These are phyloP conservation scores for Anarrhichthys ocellatus DNA, from an alignment of 2,113 vertebrate species.

Conservation along the genomic window DNA sequence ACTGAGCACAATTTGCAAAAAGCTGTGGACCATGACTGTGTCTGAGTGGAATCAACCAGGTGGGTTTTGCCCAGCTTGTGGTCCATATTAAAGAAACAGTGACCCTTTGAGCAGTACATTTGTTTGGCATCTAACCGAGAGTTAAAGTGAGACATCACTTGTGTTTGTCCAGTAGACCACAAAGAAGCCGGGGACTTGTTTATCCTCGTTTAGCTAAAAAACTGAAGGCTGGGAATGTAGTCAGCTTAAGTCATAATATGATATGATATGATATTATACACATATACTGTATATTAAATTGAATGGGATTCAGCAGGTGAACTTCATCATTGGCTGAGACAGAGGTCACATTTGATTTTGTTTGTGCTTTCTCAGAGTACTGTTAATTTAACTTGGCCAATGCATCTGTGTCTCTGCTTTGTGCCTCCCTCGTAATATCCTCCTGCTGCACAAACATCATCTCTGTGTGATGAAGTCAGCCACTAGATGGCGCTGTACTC, in stretches of 20 bases:
- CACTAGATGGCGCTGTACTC: slow-evolving; percentile 60
- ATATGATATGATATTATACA: not conserved
- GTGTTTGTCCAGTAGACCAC: not conserved
- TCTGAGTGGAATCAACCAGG: not conserved
- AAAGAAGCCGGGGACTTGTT: not conserved
- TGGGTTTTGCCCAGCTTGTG: not conserved
- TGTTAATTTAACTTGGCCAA: not conserved
- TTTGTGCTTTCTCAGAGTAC: not conserved
- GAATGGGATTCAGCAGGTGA: not conserved
- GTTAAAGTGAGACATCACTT: not conserved
- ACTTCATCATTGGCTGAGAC: not conserved
- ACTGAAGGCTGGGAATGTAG: not conserved
- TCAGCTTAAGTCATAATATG: not conserved
- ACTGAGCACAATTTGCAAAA: not conserved
- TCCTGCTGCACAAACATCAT: not conserved
- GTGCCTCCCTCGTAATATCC: not conserved
- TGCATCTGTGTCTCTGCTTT: not conserved
- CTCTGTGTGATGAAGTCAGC: not conserved
- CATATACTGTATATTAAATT: not conserved
- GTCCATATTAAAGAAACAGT: not conserved
- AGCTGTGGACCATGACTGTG: not conserved
- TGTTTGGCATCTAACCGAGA: not conserved
- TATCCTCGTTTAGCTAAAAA: not conserved
- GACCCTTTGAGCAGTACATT: not conserved
- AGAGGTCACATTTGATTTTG: not conserved